These are phyloP conservation scores for Pangasius djambal DNA, from an alignment of 2,797 vertebrate genomes.

Conservation along the genomic window DNA sequence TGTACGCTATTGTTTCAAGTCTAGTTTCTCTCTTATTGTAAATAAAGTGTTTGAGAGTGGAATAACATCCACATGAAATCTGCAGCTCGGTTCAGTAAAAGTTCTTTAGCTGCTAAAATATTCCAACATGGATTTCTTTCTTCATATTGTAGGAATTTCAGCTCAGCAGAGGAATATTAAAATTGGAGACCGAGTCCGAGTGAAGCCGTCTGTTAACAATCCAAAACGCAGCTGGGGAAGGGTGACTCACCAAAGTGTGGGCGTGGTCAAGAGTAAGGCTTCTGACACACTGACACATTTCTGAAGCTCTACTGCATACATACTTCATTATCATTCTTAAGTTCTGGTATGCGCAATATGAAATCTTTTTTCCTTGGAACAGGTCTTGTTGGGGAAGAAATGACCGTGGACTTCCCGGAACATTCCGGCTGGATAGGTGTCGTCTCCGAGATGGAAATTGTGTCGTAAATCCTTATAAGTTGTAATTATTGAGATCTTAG, in stretches of 20 bases:
- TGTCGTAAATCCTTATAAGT: neutral
- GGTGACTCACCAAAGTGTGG: slow-evolving; percentile 17
- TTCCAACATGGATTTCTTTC: neutral
- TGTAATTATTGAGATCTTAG: neutral
- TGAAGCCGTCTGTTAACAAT: slow-evolving; percentile 38
- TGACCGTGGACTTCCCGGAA: slow-evolving; percentile 48
- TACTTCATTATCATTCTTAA: neutral
- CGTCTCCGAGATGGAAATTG: slow-evolving; percentile 41
- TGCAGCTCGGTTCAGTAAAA: neutral
- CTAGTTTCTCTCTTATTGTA: neutral
- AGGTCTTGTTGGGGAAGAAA: slow-evolving; percentile 20
- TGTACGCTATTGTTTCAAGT: neutral
- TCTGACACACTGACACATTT: neutral
- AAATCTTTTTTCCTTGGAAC: neutral
- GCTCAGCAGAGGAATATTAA: slow-evolving; percentile 7
- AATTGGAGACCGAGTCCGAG: slow-evolving; percentile 45
- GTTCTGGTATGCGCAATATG: neutral
- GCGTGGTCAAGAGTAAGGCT: slow-evolving; percentile 30
- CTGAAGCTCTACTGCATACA: neutral
- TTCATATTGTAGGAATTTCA: neutral
- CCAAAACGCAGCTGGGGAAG: slow-evolving; percentile 52
- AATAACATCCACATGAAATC: neutral
- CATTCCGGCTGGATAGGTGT: slow-evolving; percentile 37
- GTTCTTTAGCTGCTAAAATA: neutral
- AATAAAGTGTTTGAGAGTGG: neutral